Percentiles rank a stretch among this genome's conserved stretches.
These are phyloP conservation scores for Drosophila suboccidentalis DNA, from an alignment of 2,888 invertebrate genomes.

Conservation along the genomic window DNA sequence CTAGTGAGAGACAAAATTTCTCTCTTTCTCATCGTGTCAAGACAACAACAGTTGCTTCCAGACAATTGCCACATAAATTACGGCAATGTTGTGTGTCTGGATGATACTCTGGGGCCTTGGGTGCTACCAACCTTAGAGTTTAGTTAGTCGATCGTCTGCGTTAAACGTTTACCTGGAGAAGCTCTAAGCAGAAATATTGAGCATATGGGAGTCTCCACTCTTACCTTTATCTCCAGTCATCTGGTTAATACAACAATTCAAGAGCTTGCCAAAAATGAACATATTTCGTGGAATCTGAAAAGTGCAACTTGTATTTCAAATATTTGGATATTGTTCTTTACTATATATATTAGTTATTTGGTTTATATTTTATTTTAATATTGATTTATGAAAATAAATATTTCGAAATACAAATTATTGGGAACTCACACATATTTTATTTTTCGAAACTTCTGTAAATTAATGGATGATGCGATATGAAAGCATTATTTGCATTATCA, in stretches of 20 bases:
- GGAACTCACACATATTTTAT: too few relatives aligned
- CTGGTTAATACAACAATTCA: constrained; percentile 1
- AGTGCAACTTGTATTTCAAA: not conserved
- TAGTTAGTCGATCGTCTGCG: not conserved
- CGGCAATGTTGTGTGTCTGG: constrained; percentile 5
- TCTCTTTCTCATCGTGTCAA: not conserved
- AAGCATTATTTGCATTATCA: too few relatives aligned
- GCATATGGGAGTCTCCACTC: not conserved
- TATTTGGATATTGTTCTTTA: constrained; percentile 37
- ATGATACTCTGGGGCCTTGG: constrained; percentile 26
- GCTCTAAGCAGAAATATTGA: not conserved
- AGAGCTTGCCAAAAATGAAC: not conserved
- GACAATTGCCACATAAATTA: not conserved
- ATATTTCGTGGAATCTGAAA: not conserved
- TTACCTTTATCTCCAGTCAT: not conserved
- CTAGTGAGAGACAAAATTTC: not conserved
- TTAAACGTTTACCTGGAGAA: not conserved
- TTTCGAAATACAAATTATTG: not conserved
- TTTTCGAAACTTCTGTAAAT: too few relatives aligned
- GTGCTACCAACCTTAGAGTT: not conserved
- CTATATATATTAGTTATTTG: constrained; percentile 47
- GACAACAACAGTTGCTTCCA: constrained; percentile 19
- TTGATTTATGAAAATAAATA: not conserved
- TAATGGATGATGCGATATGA: too few relatives aligned
- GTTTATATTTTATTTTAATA: constrained; percentile 33